Percentiles rank a stretch among this genome's conserved stretches.
Conservation (phyloP, 2,797 vertebrate species). For the Melanotaenia nigrans region DNA sequence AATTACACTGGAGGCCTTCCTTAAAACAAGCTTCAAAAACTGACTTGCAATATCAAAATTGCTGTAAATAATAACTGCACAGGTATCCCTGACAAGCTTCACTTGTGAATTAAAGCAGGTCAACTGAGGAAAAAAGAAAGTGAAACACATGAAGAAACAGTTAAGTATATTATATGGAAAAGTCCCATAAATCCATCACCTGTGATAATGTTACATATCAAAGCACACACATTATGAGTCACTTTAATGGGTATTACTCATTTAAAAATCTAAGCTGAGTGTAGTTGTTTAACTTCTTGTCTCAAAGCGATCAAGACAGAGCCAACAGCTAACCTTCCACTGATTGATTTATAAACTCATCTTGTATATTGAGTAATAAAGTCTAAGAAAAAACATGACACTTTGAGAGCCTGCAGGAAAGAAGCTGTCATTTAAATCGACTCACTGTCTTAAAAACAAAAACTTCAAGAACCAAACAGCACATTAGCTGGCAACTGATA, state of each 20-base stretch:
- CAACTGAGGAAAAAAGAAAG: slow-evolving; percentile 52
- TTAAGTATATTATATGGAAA: slow-evolving; percentile 62
- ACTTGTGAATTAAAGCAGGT: slow-evolving; percentile 46
- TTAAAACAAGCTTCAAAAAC: slow-evolving; percentile 20
- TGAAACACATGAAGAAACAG: slow-evolving; percentile 34
- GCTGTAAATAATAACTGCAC: slow-evolving; percentile 19
- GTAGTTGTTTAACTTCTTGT: slow-evolving; percentile 34
- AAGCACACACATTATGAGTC: slow-evolving; percentile 6
- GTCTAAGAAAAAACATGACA: slow-evolving; percentile 42
- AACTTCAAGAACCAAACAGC: slow-evolving; percentile 36
- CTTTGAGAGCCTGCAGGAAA: slow-evolving; percentile 22
- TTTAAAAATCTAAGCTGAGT: slow-evolving; percentile 43
- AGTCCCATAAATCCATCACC: slow-evolving; percentile 59
- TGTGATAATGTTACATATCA: slow-evolving; percentile 31
- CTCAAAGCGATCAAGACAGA: slow-evolving; percentile 20
- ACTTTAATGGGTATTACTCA: slow-evolving; percentile 36
- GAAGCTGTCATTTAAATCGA: slow-evolving; percentile 44
- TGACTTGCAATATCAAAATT: slow-evolving; percentile 21
- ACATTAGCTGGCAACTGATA: slow-evolving; percentile 19
- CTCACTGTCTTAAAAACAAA: slow-evolving; percentile 32
- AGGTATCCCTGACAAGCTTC: slow-evolving; percentile 18
- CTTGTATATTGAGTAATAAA: slow-evolving; percentile 65
- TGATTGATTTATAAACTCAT: slow-evolving; percentile 58
- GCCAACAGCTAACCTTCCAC: slow-evolving; percentile 27
- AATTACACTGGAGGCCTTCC: slow-evolving; percentile 54